Evolutionary conservation across 2,113 vertebrate species (phyloP).

Genomic region (Blennius ocellaris): DNA sequence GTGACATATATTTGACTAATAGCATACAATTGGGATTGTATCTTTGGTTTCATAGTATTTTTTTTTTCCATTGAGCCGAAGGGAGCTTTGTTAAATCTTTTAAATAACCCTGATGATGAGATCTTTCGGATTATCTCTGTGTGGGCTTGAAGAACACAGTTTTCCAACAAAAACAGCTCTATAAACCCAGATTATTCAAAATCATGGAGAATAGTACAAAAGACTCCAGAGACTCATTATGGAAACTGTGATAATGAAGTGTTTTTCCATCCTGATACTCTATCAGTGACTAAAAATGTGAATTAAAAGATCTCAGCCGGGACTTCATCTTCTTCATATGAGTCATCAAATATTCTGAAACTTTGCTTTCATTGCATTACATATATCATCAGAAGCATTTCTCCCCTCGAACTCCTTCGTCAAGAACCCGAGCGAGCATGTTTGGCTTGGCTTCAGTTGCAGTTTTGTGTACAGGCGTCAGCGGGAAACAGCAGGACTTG

Average conservation of each 20-base stretch:
- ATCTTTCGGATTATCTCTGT: background rate
- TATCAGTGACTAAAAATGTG: background rate
- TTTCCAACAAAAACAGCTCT: background rate
- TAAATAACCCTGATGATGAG: background rate
- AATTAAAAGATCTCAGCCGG: background rate
- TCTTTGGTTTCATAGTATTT: background rate
- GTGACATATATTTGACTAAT: background rate
- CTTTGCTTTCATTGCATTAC: background rate
- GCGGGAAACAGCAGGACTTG: conserved; percentile 51
- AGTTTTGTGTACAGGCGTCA: conserved; percentile 33
- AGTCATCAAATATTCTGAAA: background rate
- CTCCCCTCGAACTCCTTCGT: conserved; percentile 5
- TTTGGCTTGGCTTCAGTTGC: conserved; percentile 62
- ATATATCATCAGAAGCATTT: conserved; percentile 10
- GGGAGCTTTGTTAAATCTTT: background rate
- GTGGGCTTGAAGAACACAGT: background rate
- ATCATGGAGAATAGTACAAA: background rate
- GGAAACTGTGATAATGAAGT: background rate
- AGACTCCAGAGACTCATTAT: background rate
- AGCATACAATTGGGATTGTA: background rate
- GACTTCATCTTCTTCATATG: background rate
- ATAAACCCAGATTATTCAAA: background rate
- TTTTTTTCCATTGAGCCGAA: background rate
- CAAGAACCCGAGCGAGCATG: conserved; percentile 44
- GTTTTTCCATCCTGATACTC: background rate